Base-by-base conservation (phyloP, 2,797 vertebrate species). In the Antrozous pallidus region DNA sequence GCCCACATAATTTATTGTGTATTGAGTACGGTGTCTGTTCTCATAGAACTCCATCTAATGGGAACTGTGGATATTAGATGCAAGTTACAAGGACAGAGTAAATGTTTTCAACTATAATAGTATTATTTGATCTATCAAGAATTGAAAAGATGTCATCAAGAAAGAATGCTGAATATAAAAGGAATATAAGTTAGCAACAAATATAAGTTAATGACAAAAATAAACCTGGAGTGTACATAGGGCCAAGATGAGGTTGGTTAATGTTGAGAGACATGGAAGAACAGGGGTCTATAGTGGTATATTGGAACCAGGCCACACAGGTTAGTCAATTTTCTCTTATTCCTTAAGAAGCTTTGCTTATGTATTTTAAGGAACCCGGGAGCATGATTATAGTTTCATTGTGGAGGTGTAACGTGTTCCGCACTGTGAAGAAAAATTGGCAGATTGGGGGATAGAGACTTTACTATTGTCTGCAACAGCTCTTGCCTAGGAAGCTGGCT, bases 191-290 rank as follows among this genome's bases (percentile, higher is more conserved):
- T 58, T 31, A 73, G 38, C 24, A 11, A 40, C 65, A 12, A 28
- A 79, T 6, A 70, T 80, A 69, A 24, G 47, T 45, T 49, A 67
- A 42, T 14, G 38, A 38, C 16, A 88, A 54, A 63, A 38, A 14
- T 56, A 78, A 83, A 56, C 38, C 7, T 1, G 28, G 18, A 61
- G 2, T 17, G 6, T n/a, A 38, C 14, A 51, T 18, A 45, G 7
- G 33, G 45, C 16, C 33, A 38, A 40, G 26, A 49, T 14, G 2
- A 24, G 24, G 18, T 8, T 3, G 36, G n/a, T 33, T 24, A 63
- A 26, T 58, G 10, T 5, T 3, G n/a, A 54, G 49, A 54, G 36
- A 16, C 0, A 0, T 8, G 3, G 3, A 63, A 6, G 5, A 5
- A 40, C 14, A 10, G 24, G 11, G 18, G 1, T 77, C 31, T 77